Conservation (phyloP, 2,113 vertebrate species). For the Misgurnus mizolepis region DNA sequence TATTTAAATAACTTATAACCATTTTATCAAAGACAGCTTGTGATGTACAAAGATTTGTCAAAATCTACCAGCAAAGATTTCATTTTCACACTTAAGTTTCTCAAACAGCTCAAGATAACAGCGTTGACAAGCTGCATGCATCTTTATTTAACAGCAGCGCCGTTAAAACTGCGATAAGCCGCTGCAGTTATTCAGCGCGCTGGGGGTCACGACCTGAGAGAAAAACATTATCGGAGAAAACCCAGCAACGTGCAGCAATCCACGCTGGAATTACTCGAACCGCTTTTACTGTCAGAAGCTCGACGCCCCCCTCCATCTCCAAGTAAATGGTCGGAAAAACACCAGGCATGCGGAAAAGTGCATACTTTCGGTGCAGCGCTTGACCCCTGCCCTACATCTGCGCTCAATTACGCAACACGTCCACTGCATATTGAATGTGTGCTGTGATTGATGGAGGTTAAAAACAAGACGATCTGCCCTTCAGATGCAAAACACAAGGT, state of each 20-base stretch:
- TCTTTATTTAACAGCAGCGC: conserved; percentile 55
- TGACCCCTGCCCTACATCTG: conserved; percentile 57
- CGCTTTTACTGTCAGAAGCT: neutral
- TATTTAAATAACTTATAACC: too few relatives aligned
- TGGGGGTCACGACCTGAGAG: conserved; percentile 48
- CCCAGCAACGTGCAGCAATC: neutral
- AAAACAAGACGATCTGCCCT: neutral
- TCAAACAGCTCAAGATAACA: conserved; percentile 42
- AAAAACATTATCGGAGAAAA: conserved; percentile 47
- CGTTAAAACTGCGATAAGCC: conserved; percentile 28
- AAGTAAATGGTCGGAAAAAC: neutral
- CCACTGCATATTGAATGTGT: neutral
- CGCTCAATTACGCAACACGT: conserved; percentile 60
- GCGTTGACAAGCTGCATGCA: conserved; percentile 63
- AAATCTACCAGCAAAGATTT: neutral
- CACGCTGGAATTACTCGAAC: neutral
- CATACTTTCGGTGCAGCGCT: conserved; percentile 47
- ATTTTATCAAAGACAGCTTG: too few relatives aligned
- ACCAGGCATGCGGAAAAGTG: conserved; percentile 7
- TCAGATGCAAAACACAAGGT: neutral
- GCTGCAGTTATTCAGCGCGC: conserved; percentile 45
- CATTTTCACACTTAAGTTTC: neutral
- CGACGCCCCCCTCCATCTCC: neutral
- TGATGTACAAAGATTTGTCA: too few relatives aligned
- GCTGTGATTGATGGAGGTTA: neutral